Evolutionary conservation across 2,888 invertebrate species (phyloP), one percentile per base, ranked within the genome.

Genomic region (Spatulosminthurus flaviceps): DNA sequence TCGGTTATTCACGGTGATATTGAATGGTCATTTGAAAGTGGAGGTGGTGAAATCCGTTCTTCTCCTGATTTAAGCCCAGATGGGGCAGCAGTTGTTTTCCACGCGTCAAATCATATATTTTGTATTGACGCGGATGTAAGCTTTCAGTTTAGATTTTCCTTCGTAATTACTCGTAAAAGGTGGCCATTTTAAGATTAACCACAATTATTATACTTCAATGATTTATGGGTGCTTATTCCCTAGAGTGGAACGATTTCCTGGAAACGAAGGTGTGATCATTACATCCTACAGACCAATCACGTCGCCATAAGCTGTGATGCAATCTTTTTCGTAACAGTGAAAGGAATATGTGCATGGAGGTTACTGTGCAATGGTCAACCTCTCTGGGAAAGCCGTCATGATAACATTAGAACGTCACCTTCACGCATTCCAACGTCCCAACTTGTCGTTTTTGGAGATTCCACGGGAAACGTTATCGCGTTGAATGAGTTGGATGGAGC

Each of bases 1-100:
- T 86, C 89, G 70, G 86, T 91, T 1, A 87, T 88, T 34, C 88
- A 87, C 78, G 92, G 92, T 72, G 83, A 87, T 43, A 89, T 91
- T 72, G 80, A 88, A 61, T 94, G 94, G 94, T 1, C 66, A 7
- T 89, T 88, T 82, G 91, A 89, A 83, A 87, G 89, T 85, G 91
- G 93, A 4, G 88, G 88, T 19, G n/a, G 64, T 2, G 61, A 64
- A 2, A 73, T 74, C 29, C 41, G 78, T 1, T 60, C 73, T 60
- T 79, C 78, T 16, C 78, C 78, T 13, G n/a, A 73, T 0, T 0
- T 79, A 4, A 73, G 72, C 24, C 61, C 67, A 16, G 42, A 43
- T 26, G 66, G 73, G 0, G 67, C 41, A 73, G 9, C n/a, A 41
- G 24, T 79, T 19, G 29, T 79, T 42, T 34, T 72, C 7, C 19